phyloP scores from a whole-genome alignment of 1,140 invertebrate genomes.

The Cydia splendana region DNA sequence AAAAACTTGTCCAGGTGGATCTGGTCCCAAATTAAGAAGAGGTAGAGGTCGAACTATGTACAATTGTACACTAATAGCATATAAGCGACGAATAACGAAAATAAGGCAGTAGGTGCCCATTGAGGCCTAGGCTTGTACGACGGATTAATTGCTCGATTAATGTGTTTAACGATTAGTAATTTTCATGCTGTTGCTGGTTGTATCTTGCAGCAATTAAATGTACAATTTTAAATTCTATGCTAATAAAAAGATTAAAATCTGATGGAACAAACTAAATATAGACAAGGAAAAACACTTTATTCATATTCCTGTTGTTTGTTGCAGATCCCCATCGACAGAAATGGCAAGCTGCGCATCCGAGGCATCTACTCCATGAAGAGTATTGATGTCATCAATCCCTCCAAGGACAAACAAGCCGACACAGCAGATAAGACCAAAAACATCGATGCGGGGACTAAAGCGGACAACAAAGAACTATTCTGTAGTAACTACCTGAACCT shows the following conservation, averaged over 20 bases:
- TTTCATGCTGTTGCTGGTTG: no score
- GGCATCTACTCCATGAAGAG: slow-evolving; percentile 61
- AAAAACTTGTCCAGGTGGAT: no score
- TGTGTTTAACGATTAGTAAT: no score
- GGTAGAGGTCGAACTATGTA: no score
- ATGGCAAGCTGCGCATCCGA: slow-evolving; percentile 68
- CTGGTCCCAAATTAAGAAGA: no score
- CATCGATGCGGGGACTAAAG: slow-evolving; percentile 46
- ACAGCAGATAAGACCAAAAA: slow-evolving; percentile 45
- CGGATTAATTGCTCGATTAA: no score
- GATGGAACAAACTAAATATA: neutral
- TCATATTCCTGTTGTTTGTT: slow-evolving; percentile 51
- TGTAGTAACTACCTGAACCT: slow-evolving; percentile 66
- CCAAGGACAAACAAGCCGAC: slow-evolving; percentile 47
- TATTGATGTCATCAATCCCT: slow-evolving; percentile 42
- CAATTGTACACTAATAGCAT: no score
- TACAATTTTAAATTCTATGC: neutral
- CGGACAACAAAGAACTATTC: slow-evolving; percentile 60
- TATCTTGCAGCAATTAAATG: neutral
- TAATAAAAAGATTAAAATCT: neutral
- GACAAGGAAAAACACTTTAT: slow-evolving; percentile 38
- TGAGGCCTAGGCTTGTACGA: no score
- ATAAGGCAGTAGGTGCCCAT: no score
- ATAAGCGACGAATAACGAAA: no score
- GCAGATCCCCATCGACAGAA: slow-evolving; percentile 74